phyloP scores from a whole-genome alignment of 2,113 vertebrate genomes.

The Halichoerus grypus region DNA sequence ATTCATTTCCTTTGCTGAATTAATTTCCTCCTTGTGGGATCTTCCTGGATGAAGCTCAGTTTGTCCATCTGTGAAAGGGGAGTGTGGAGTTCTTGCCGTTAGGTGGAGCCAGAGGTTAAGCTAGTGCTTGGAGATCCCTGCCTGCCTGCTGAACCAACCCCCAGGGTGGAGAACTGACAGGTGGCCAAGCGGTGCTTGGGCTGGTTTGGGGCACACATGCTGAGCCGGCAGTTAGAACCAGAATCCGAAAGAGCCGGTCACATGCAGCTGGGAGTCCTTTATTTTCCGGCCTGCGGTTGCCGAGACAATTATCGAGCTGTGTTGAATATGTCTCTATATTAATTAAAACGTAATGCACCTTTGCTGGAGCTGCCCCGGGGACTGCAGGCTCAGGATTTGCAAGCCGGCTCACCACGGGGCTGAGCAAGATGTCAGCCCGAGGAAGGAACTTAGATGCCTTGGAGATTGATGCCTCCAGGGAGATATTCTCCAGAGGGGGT shows the following conservation, averaged over 20 bases:
- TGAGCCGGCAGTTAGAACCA: slow-evolving; percentile 72
- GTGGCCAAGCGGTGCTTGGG: slow-evolving; percentile 68
- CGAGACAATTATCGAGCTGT: slow-evolving; percentile 39
- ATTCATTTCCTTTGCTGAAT: background rate
- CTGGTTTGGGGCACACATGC: slow-evolving; percentile 72
- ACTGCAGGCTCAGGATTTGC: slow-evolving; percentile 41
- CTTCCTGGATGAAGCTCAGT: slow-evolving; percentile 73
- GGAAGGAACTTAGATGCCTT: slow-evolving; percentile 69
- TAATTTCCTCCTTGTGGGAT: slow-evolving; percentile 24
- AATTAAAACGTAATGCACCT: slow-evolving; percentile 67
- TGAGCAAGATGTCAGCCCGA: slow-evolving; percentile 61
- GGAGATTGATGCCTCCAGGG: slow-evolving; percentile 68
- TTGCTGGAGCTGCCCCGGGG: slow-evolving; percentile 27
- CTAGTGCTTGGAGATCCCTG: slow-evolving; percentile 78
- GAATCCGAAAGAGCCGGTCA: slow-evolving; percentile 25
- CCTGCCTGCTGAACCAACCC: slow-evolving; percentile 70
- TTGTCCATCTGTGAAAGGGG: slow-evolving; percentile 79
- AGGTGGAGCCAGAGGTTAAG: slow-evolving; percentile 84
- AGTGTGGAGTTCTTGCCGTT: slow-evolving; percentile 74
- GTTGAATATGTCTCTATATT: slow-evolving; percentile 47
- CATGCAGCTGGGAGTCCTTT: slow-evolving; percentile 53
- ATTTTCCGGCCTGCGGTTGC: slow-evolving; percentile 62
- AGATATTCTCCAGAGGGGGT: slow-evolving; percentile 64
- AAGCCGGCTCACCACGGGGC: background rate
- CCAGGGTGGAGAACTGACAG: slow-evolving; percentile 81